phyloP scores from a whole-genome alignment of 2,888 invertebrate species.

The Osmoderma eremita region DNA sequence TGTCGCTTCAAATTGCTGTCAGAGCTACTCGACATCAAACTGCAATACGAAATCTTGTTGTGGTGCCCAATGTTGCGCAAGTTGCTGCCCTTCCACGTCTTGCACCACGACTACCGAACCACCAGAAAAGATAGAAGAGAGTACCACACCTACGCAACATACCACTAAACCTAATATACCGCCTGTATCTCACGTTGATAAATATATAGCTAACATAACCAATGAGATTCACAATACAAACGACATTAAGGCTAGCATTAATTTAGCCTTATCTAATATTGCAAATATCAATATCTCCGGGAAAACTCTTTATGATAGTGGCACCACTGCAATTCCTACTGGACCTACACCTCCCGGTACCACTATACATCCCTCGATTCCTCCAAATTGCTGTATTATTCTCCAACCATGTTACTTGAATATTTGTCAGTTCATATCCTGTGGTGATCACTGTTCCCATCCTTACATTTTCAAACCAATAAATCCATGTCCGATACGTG shows the following conservation, averaged over 20 bases:
- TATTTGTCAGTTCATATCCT: constrained; percentile 22
- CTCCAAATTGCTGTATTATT: constrained; percentile 38
- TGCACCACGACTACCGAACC: too few relatives aligned
- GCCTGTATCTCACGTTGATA: too few relatives aligned
- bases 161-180: too few relatives aligned
- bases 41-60: too few relatives aligned
- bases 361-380: background rate
- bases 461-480: constrained; percentile 36
- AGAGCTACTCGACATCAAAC: too few relatives aligned
- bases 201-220: constrained; percentile 16
- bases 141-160: too few relatives aligned
- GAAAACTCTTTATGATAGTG: too few relatives aligned
- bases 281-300: constrained; percentile 5
- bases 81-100: too few relatives aligned
- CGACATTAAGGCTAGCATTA: constrained; percentile 42
- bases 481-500: constrained; percentile 43
- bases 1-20: too few relatives aligned
- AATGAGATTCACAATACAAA: constrained; percentile 44
- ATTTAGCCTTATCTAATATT: constrained; percentile 16
- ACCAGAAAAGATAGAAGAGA: too few relatives aligned
- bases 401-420: constrained; percentile 34
- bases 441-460: constrained; percentile 34
- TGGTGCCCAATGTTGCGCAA: too few relatives aligned
- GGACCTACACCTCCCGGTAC: background rate
- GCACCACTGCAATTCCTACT: background rate